phyloP scores from a whole-genome alignment of 2,797 vertebrate genomes.

The Silurus lanzhouensis region DNA sequence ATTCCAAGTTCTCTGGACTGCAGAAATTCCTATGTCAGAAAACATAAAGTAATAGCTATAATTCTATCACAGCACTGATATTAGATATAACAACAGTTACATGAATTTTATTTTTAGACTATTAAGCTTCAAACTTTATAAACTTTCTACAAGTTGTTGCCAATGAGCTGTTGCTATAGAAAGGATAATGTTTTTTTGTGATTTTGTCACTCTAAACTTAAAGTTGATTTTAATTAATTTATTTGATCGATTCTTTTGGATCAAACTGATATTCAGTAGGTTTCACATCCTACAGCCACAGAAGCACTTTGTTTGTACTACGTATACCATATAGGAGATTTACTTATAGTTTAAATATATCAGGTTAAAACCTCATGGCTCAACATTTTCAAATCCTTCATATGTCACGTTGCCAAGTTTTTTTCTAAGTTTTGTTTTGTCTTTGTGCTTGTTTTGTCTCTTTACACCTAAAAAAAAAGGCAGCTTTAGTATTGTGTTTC shows the following conservation, averaged over 20 bases:
- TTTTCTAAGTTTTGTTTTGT: slow-evolving; percentile 10
- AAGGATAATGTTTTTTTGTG: not conserved
- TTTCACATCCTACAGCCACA: not conserved
- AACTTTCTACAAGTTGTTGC: too few species aligned
- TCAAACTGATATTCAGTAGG: not conserved
- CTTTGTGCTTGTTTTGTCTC: not conserved
- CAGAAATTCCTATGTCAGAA: not conserved
- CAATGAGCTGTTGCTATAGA: not conserved
- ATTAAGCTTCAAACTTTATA: too few species aligned
- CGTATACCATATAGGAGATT: not conserved
- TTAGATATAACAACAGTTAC: too few species aligned
- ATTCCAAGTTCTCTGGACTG: not conserved
- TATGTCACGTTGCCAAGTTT: not conserved
- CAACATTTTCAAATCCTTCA: not conserved
- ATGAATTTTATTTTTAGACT: too few species aligned
- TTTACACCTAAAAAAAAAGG: not conserved
- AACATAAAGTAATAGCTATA: not conserved
- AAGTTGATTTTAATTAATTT: too few species aligned
- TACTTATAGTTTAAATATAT: too few species aligned
- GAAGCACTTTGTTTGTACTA: not conserved
- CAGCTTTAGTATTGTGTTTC: not conserved
- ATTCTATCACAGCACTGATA: too few species aligned
- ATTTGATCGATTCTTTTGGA: not conserved
- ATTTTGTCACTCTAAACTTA: too few species aligned
- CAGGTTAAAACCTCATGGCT: not conserved